Evolutionary conservation across 1,140 invertebrate species (phyloP).

Genomic region (Oedothorax gibbosus): DNA sequence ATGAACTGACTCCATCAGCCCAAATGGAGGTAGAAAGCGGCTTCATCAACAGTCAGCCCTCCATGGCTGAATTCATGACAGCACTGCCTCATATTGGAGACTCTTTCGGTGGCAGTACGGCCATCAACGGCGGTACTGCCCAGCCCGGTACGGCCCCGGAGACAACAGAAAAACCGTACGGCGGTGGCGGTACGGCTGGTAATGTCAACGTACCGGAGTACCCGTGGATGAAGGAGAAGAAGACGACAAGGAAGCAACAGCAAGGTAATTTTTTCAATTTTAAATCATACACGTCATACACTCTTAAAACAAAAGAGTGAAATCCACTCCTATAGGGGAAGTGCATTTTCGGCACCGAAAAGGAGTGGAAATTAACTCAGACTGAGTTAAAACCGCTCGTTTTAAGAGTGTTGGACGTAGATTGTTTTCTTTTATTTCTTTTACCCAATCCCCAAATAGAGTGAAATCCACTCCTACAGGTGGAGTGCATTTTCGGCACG

Average conservation of each 20-base stretch:
- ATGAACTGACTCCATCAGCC: no score
- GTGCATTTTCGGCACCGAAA: no score
- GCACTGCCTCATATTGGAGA: conserved; percentile 69
- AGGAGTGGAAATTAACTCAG: no score
- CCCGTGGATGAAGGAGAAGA: conserved; percentile 98
- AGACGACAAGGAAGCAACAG: conserved; percentile 88
- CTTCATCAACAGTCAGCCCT: conserved; percentile 91
- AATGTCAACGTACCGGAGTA: conserved; percentile 87
- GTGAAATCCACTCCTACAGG: no score
- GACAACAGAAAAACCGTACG: not conserved
- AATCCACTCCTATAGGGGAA: no score
- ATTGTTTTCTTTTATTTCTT: no score
- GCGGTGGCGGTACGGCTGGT: conserved; percentile 66
- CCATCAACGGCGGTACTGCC: conserved; percentile 69
- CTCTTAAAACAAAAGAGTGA: no score
- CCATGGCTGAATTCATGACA: conserved; percentile 93
- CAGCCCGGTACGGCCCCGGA: conserved; percentile 13
- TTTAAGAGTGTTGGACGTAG: no score
- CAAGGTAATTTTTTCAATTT: conserved; percentile 77
- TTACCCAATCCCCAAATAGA: no score
- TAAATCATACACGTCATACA: no score
- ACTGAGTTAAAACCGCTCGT: no score
- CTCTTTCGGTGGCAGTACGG: conserved; percentile 63
- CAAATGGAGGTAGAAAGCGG: conserved; percentile 78
- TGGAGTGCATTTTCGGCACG: no score